phyloP scores from a whole-genome alignment of 1,140 invertebrate genomes.

The Hylyphantes graminicola region DNA sequence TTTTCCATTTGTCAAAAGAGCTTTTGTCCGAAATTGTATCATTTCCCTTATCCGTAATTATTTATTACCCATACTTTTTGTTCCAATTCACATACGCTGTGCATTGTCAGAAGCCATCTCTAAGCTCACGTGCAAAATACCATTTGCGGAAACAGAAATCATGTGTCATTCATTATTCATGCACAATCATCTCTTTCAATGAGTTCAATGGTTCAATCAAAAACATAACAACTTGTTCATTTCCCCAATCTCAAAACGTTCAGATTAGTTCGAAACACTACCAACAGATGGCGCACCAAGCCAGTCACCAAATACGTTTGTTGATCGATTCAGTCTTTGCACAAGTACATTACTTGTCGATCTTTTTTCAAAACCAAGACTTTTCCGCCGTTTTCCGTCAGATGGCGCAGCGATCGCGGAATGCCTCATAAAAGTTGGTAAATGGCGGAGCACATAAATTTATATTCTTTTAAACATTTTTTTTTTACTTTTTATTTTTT shows the following conservation, averaged over 20 bases:
- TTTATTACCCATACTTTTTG: conserved; percentile 4
- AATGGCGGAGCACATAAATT: conserved; percentile 20
- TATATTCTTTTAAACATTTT: not conserved
- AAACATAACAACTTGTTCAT: too few relatives aligned
- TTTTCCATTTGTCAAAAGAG: not conserved
- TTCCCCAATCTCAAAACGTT: too few relatives aligned
- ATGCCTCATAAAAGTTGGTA: conserved; percentile 4
- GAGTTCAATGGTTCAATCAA: too few relatives aligned
- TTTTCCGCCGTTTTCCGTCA: not conserved
- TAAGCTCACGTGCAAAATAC: conserved; percentile 38
- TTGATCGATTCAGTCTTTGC: conserved; percentile 11
- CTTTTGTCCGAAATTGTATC: not conserved
- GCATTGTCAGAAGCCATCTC: conserved; percentile 31
- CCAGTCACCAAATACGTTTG: too few relatives aligned
- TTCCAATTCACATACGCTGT: conserved; percentile 11
- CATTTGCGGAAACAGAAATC: not conserved
- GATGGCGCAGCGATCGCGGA: conserved; percentile 9
- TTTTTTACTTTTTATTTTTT: not conserved
- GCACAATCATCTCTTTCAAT: too few relatives aligned
- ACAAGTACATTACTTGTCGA: not conserved
- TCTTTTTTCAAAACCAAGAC: not conserved
- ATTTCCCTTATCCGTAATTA: conserved; percentile 1
- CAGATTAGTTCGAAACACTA: too few relatives aligned
- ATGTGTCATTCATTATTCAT: too few relatives aligned
- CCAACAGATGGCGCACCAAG: conserved; percentile 25